A percentile compares a stretch with the other conserved stretches of the same genome.
Conservation (phyloP, 1,140 invertebrate genomes). For the Nymphalis io region DNA sequence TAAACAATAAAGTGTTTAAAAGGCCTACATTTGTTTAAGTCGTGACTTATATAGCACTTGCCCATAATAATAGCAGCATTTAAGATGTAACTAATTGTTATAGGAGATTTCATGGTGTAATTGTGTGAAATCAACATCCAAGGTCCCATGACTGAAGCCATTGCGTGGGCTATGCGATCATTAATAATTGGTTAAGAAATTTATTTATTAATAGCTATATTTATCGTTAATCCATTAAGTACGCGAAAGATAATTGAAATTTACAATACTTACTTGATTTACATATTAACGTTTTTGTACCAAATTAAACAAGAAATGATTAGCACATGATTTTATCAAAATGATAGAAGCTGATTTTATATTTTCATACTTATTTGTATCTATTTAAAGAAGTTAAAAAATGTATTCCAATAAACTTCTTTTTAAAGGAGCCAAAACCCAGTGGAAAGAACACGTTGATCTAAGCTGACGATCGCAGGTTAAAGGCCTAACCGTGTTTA, state of each 20-base stretch:
- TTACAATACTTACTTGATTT: not conserved
- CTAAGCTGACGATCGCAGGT: too few species aligned
- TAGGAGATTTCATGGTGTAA: constrained; percentile 46
- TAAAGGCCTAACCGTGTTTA: too few species aligned
- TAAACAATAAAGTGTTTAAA: not conserved
- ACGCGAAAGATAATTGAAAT: not conserved
- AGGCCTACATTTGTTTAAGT: not conserved
- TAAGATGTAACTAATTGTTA: constrained; percentile 37
- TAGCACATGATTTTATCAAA: too few species aligned
- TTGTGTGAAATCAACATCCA: constrained; percentile 47
- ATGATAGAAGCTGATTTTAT: too few species aligned
- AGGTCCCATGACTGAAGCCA: constrained; percentile 34
- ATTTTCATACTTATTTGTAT: too few species aligned
- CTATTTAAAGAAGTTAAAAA: too few species aligned
- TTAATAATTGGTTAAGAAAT: constrained; percentile 46
- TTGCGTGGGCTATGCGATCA: constrained; percentile 39
- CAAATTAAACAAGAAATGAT: too few species aligned
- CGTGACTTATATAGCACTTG: constrained; percentile 13
- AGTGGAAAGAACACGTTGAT: too few species aligned
- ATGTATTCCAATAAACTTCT: too few species aligned
- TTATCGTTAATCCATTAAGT: constrained; percentile 33
- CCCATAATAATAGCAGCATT: constrained; percentile 20
- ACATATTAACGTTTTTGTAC: too few species aligned
- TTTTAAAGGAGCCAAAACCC: not conserved
- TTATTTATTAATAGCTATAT: constrained; percentile 35